Conservation (phyloP, 2,888 invertebrate species). For the Mythimna loreyi region DNA sequence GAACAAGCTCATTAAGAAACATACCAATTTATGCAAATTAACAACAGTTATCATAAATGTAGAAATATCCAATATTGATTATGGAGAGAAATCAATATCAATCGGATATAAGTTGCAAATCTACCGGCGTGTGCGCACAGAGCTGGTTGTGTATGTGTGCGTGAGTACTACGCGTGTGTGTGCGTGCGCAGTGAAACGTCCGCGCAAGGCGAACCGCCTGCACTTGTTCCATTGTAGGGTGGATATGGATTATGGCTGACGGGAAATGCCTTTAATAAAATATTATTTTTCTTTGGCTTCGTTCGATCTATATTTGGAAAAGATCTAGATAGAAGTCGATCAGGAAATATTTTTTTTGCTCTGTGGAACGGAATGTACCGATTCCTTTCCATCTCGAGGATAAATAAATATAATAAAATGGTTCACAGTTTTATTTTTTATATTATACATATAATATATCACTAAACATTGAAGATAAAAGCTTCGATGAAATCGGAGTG, state of each 20-base stretch:
- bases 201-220: slow-evolving; percentile 85
- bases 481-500: no score
- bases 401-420: no score
- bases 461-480: no score
- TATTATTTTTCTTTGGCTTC: no score
- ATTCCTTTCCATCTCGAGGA: no score
- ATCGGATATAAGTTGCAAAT: slow-evolving; percentile 58
- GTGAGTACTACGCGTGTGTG: slow-evolving; percentile 36
- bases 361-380: no score
- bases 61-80: slow-evolving; percentile 57
- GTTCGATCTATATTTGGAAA: no score
- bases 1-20: background rate
- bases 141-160: slow-evolving; percentile 5
- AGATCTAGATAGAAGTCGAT: no score
- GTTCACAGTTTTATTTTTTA: no score
- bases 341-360: no score
- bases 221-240: slow-evolving; percentile 74
- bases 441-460: no score
- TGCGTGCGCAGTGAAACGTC: slow-evolving; percentile 78
- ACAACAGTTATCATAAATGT: slow-evolving; percentile 40
- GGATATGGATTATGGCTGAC: slow-evolving; percentile 52
- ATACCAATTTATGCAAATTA: slow-evolving; percentile 36
- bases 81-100: slow-evolving; percentile 64
- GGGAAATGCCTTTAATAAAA: background rate
- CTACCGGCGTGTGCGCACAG: slow-evolving; percentile 36